Conservation (phyloP, 2,888 invertebrate species). For the Drosophila kanekoi region DNA sequence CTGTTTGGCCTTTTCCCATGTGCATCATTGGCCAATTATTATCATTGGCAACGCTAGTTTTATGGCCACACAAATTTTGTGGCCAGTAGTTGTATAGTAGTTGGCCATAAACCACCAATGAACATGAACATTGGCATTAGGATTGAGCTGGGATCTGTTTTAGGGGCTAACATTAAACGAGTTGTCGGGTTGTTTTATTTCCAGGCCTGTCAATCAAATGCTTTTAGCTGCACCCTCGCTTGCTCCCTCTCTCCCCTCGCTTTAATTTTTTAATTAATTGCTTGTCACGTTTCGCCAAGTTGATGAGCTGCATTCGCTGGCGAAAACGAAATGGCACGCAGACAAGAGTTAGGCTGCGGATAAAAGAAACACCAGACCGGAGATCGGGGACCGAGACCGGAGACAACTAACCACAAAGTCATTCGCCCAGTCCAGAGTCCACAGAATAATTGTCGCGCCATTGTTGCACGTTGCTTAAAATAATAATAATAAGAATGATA, state of each 20-base stretch:
- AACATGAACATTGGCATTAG: constrained; percentile 48
- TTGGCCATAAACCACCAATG: constrained; percentile 54
- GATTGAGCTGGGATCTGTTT: constrained; percentile 33
- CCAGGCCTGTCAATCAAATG: constrained; percentile 46
- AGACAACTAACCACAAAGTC: constrained; percentile 45
- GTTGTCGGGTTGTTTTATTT: constrained; percentile 23
- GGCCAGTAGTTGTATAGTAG: constrained; percentile 40
- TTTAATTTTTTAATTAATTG: constrained; percentile 79
- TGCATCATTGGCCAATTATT: constrained; percentile 78
- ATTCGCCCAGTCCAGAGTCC: constrained; percentile 30
- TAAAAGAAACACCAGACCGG: background rate
- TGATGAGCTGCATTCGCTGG: constrained; percentile 56
- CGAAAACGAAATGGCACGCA: constrained; percentile 70
- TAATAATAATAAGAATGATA: constrained; percentile 53
- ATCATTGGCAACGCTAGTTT: constrained; percentile 50
- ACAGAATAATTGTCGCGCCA: constrained; percentile 72
- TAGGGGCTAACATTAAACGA: constrained; percentile 27
- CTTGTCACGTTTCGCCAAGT: constrained; percentile 70
- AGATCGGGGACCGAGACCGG: constrained; percentile 10
- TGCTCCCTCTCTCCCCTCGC: constrained; percentile 5
- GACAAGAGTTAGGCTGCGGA: background rate
- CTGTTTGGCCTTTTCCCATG: constrained; percentile 72
- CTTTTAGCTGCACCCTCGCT: background rate
- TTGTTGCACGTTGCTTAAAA: constrained; percentile 76
- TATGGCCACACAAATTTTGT: constrained; percentile 53